Base-by-base conservation (phyloP, 1,140 invertebrate genomes). In the Drosophila serrata region DNA sequence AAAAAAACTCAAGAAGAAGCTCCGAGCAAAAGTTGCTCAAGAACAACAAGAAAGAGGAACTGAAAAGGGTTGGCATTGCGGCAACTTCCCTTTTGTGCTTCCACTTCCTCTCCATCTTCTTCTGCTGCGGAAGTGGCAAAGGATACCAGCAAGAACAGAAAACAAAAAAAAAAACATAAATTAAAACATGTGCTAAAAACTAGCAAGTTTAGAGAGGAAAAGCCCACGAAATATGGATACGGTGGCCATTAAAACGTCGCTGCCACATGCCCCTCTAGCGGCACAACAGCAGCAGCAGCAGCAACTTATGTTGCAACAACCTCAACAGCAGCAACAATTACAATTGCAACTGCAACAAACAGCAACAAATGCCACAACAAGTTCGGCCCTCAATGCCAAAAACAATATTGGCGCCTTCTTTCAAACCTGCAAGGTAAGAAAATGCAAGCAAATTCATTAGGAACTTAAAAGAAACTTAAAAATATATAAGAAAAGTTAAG, bases 381-480 rank as follows among this genome's bases (percentile, higher is more conserved):
- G 49, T 1, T 31, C 62, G 53, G 37, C 82, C 48, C 74, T 75
- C 48, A 62, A 70, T 91, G 69, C 85, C 56, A 91, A 85, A 62
- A 80, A 82, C 65, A 91, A 75, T 64, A 79, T 93, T 84, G 92
- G 92, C 60, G 92, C 92, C 35, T 92, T 93, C 56, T 93, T 93
- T 64, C 92, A 93, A 75, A 93, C 92, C 63, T 93, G 92, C 92
- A 93, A 93, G 92, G 92, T 93, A 92, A 90, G 80, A 9, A 46
- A 24, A 45, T 22, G 13, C 6, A 43, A 8, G 42, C 19, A 43
- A 42, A 45, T 22, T 42, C 1, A 13, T 19, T 6, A 3, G 11
- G 1, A 43, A 13, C 17, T 43, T 2, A 0, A 6, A 3, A 42
- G n/a, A 19, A 19, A 39, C 15, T 12, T 6, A 19, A 6, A 33